Percentiles rank a stretch among this genome's conserved stretches.
phyloP scores from a whole-genome alignment of 2,888 invertebrate species.

The Hoplodrina ambigua region DNA sequence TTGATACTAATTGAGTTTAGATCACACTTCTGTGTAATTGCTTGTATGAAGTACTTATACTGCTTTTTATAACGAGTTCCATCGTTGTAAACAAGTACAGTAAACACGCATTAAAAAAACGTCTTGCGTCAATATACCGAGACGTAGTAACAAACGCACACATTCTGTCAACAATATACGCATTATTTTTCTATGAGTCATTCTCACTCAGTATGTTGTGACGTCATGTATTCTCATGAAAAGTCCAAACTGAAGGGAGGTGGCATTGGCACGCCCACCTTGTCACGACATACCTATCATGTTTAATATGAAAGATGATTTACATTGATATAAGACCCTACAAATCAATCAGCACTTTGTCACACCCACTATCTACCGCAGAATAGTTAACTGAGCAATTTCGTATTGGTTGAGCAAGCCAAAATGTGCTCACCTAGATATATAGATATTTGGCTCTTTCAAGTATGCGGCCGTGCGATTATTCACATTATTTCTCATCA shows the following conservation, averaged over 20 bases:
- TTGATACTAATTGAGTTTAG: constrained; percentile 16
- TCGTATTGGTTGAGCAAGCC: constrained; percentile 3
- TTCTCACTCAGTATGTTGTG: neutral
- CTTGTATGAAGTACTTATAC: neutral
- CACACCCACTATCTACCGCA: constrained; percentile 18
- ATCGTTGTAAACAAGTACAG: neutral
- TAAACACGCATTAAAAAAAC: constrained; percentile 9
- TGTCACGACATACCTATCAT: constrained; percentile 14
- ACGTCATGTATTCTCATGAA: neutral
- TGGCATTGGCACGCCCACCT: constrained; percentile 41
- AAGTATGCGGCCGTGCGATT: too few relatives aligned
- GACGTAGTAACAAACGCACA: neutral
- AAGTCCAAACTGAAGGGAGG: constrained; percentile 2
- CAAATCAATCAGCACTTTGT: constrained; percentile 40
- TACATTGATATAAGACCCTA: constrained; percentile 9
- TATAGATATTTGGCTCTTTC: constrained; percentile 3
- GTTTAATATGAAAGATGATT: constrained; percentile 15
- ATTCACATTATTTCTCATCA: too few relatives aligned
- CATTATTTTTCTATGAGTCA: neutral
- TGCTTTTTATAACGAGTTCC: constrained; percentile 1
- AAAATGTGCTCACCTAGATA: constrained; percentile 1
- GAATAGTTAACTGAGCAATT: constrained; percentile 11
- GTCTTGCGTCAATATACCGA: constrained; percentile 21
- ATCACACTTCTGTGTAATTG: too few relatives aligned
- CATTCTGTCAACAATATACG: neutral